Percentiles rank a stretch among this genome's conserved stretches.
Evolutionary conservation across 2,797 vertebrate species (phyloP).

Genomic region (Megaceryle alcyon): DNA sequence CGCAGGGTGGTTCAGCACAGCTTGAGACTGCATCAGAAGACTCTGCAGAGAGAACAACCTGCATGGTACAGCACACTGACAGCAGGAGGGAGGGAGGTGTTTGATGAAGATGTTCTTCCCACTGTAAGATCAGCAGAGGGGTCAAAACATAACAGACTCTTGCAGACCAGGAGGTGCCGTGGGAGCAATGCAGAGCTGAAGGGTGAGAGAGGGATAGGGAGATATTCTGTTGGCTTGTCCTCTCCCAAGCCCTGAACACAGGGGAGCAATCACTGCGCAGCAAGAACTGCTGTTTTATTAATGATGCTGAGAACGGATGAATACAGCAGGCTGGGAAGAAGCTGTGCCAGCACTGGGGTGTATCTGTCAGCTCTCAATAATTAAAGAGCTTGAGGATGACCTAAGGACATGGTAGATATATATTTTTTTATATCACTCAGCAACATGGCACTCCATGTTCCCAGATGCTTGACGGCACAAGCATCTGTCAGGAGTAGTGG

Average conservation of each 20-base stretch:
- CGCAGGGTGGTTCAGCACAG: background rate
- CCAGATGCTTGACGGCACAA: background rate
- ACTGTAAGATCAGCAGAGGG: background rate
- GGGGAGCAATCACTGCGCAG: background rate
- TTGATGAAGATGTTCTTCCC: background rate
- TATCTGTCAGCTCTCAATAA: conserved; percentile 53
- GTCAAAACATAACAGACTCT: background rate
- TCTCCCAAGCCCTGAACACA: background rate
- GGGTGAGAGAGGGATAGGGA: background rate
- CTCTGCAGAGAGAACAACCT: background rate
- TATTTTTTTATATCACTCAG: background rate
- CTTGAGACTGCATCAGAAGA: background rate
- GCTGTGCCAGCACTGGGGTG: background rate
- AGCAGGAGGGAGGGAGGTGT: background rate
- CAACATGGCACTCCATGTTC: background rate
- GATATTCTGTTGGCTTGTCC: background rate
- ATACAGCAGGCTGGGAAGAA: conserved; percentile 24
- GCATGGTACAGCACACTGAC: background rate
- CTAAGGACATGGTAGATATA: background rate
- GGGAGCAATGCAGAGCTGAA: background rate
- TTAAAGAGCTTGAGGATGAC: conserved; percentile 51
- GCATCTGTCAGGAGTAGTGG: background rate
- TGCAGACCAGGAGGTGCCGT: background rate
- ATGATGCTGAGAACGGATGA: conserved; percentile 18
- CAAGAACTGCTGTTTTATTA: conserved; percentile 39